Percentiles rank a stretch among this genome's conserved stretches.
Evolutionary conservation across 1,140 invertebrate genomes (phyloP).

Genomic region (Copidosoma floridanum): DNA sequence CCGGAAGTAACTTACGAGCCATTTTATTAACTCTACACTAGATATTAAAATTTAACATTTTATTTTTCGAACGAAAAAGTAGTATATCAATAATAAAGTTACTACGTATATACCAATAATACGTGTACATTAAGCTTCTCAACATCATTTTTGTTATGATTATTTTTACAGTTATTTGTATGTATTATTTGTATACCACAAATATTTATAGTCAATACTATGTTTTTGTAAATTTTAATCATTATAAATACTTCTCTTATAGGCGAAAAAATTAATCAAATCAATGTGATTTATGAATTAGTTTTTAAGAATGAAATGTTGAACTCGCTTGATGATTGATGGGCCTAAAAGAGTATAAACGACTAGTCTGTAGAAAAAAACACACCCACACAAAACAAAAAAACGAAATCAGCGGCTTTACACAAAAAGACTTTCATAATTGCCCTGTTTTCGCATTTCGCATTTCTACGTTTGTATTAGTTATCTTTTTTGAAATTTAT

Average conservation of each 20-base stretch:
- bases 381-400: neutral
- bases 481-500: constrained; percentile 14
- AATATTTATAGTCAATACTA: too few species aligned
- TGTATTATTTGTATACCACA: neutral
- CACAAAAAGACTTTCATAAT: too few species aligned
- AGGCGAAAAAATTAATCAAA: too few species aligned
- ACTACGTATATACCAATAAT: constrained; percentile 1
- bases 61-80: too few species aligned
- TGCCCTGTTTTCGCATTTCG: constrained; percentile 16
- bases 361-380: constrained; percentile 15
- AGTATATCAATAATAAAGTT: too few species aligned
- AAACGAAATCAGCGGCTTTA: neutral
- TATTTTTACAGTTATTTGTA: neutral
- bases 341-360: constrained; percentile 8
- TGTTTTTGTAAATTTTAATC: neutral
- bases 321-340: neutral
- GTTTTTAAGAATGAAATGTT: neutral
- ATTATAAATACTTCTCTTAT: neutral
- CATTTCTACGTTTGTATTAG: constrained; percentile 23
- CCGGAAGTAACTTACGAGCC: neutral
- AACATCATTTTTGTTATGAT: neutral
- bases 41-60: constrained; percentile 5
- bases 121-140: constrained; percentile 4
- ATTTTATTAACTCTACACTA: constrained; percentile 4
- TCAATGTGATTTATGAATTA: too few species aligned